Percentiles rank a stretch among this genome's conserved stretches.
Evolutionary conservation across 2,888 invertebrate species (phyloP).

Genomic region (Drosophila differens): DNA sequence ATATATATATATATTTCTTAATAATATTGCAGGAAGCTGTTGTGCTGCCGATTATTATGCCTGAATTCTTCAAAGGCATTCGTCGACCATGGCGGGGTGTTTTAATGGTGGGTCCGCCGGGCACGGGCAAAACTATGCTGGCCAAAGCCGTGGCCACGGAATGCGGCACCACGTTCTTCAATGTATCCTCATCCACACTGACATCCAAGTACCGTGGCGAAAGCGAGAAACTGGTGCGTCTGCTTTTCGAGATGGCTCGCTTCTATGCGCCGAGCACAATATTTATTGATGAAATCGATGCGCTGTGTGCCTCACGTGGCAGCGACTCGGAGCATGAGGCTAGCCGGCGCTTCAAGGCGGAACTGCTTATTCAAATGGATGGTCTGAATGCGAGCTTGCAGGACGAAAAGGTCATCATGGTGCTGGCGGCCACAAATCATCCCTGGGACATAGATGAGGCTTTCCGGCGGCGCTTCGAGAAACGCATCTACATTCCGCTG

Average conservation of each 20-base stretch:
- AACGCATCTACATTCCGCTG: slow-evolving; percentile 94
- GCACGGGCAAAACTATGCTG: slow-evolving; percentile 92
- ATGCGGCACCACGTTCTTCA: slow-evolving; percentile 94
- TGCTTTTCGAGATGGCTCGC: slow-evolving; percentile 95
- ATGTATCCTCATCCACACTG: slow-evolving; percentile 94
- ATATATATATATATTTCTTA: background rate
- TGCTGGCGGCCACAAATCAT: slow-evolving; percentile 95
- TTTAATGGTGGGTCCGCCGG: slow-evolving; percentile 86
- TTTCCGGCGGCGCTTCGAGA: slow-evolving; percentile 93
- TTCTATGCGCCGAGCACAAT: slow-evolving; percentile 96
- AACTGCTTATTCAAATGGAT: slow-evolving; percentile 96
- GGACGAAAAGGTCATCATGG: slow-evolving; percentile 91
- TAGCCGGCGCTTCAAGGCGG: slow-evolving; percentile 93
- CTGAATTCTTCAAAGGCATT: slow-evolving; percentile 95
- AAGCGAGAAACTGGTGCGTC: slow-evolving; percentile 93
- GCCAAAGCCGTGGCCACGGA: slow-evolving; percentile 96
- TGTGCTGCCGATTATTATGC: slow-evolving; percentile 94
- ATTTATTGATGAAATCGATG: slow-evolving; percentile 96
- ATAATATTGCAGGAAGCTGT: slow-evolving; percentile 90
- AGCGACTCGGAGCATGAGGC: slow-evolving; percentile 95
- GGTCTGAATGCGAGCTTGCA: slow-evolving; percentile 89
- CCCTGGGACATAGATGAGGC: slow-evolving; percentile 97
- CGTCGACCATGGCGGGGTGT: slow-evolving; percentile 90
- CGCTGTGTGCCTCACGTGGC: slow-evolving; percentile 92
- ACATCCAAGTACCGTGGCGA: slow-evolving; percentile 96